Percentiles rank a stretch among this genome's conserved stretches.
Evolutionary conservation across 2,888 invertebrate species (phyloP).

Genomic region (Coelinius sp.): DNA sequence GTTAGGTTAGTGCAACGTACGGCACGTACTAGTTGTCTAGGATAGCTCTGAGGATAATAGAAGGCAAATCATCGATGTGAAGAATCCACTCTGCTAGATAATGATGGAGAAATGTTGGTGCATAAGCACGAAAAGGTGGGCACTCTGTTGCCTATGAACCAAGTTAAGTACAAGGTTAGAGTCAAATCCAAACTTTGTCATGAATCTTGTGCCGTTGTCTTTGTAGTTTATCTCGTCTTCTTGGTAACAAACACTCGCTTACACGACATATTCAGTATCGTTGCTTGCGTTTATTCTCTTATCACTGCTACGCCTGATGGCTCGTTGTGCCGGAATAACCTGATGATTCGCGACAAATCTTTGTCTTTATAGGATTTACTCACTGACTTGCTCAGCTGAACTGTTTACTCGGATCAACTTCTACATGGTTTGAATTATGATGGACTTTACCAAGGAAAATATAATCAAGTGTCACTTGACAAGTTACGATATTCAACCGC

Average conservation of each 20-base stretch:
- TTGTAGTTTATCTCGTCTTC: slow-evolving; percentile 57
- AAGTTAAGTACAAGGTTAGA: slow-evolving; percentile 59
- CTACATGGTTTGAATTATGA: not conserved
- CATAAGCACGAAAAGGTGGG: slow-evolving; percentile 27
- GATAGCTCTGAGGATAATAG: slow-evolving; percentile 13
- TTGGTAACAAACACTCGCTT: slow-evolving; percentile 20
- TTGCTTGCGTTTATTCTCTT: slow-evolving; percentile 58
- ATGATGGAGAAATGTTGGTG: slow-evolving; percentile 16
- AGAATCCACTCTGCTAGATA: not conserved
- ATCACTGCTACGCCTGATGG: slow-evolving; percentile 47
- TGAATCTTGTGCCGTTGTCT: slow-evolving; percentile 60
- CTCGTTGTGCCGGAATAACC: slow-evolving; percentile 44
- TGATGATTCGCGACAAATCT: slow-evolving; percentile 36
- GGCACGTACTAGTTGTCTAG: slow-evolving; percentile 46
- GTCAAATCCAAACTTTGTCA: slow-evolving; percentile 65
- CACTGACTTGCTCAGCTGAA: not conserved
- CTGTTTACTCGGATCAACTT: not conserved
- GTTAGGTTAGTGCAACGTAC: slow-evolving; percentile 53
- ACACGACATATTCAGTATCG: slow-evolving; percentile 33
- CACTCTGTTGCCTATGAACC: slow-evolving; percentile 59
- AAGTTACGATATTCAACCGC: not conserved
- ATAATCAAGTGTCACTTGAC: not conserved
- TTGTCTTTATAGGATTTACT: not conserved
- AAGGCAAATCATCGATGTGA: slow-evolving; percentile 7
- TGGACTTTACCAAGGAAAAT: not conserved